Base-by-base conservation (phyloP, 2,113 vertebrate genomes). In the Heterocephalus glaber region DNA sequence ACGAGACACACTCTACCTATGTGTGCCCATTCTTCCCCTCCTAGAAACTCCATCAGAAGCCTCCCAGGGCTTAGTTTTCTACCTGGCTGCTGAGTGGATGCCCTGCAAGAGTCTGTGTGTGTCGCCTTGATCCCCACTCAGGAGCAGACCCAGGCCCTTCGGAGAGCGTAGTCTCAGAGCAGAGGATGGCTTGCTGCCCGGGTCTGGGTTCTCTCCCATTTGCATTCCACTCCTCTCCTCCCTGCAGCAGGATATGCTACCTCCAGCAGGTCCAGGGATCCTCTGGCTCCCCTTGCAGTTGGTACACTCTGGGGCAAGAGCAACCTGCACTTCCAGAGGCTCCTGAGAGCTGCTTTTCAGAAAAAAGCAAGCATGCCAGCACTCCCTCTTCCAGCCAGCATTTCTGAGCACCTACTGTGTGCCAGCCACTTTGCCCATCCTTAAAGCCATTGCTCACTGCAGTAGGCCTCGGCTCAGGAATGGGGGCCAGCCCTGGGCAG, bases 271-370 rank as follows among this genome's bases (percentile, higher is more conserved):
- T 89, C 87, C 81, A 3, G 0, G 0, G 86, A 89, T 89, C 84
- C 66, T 93, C 92, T 95, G 94, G 52, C 72, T 47, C 72, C 72
- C 41, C 72, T 44, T 76, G 41, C 41, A 47, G 72, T 28, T 10
- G 56, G 16, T 20, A 58, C 17, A 20, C 56, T 20, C 56, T 58
- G 17, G 56, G 56, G 56, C 56, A 20, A 58, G n/a, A 52, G 24
- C 0, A 0, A 35, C 30, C 33, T 38, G n/a, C 0, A 0, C 12
- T 54, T 82, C 52, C 61, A 17, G 54, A 56, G 41, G 22, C 4
- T 7, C 76, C 3, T 60, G 44, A 68, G 83, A 89, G n/a, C 24
- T 33, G 2, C 66, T 33, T 85, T 52, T 58, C 85, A 49, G 47
- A 49, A 49, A 44, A 0, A 9, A 84, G 47, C 41, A 60, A 47